Evolutionary conservation across 2,888 invertebrate genomes (phyloP).

Genomic region (Ormia ochracea): DNA sequence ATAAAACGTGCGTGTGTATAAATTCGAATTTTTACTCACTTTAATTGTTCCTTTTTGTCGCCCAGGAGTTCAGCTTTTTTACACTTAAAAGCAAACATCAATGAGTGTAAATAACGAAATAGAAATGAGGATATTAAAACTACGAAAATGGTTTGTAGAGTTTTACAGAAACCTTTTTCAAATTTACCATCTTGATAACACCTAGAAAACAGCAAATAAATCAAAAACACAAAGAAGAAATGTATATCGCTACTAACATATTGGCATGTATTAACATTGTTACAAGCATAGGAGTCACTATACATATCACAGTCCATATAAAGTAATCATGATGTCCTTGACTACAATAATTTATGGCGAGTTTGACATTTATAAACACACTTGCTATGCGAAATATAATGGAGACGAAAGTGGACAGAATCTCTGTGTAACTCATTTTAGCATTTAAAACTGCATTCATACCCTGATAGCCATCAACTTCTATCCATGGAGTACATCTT

Average conservation of each 20-base stretch:
- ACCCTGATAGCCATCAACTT: conserved; percentile 41
- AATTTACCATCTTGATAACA: conserved; percentile 68
- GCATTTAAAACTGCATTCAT: conserved; percentile 36
- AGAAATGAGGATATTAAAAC: conserved; percentile 69
- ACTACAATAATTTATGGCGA: conserved; percentile 68
- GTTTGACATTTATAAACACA: conserved; percentile 67
- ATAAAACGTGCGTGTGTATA: too few species aligned
- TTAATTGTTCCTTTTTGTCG: conserved; percentile 65
- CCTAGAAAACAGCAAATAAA: too few species aligned
- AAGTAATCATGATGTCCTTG: conserved; percentile 68
- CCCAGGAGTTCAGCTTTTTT: conserved; percentile 66
- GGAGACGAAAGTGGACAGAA: conserved; percentile 67
- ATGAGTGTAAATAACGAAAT: conserved; percentile 69
- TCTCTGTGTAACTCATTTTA: conserved; percentile 64
- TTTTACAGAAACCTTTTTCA: conserved; percentile 61
- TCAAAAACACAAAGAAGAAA: background rate
- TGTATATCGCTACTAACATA: conserved; percentile 67
- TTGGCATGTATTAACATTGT: conserved; percentile 69
- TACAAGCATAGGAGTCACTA: conserved; percentile 69
- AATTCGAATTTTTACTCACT: conserved; percentile 66
- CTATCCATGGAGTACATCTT: conserved; percentile 41
- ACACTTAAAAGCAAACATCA: conserved; percentile 68
- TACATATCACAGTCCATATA: conserved; percentile 70
- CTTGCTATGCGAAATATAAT: conserved; percentile 68
- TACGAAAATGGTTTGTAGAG: conserved; percentile 63